Evolutionary conservation across 2,113 vertebrate species (phyloP).

Genomic region (Pygathrix nemaeus): DNA sequence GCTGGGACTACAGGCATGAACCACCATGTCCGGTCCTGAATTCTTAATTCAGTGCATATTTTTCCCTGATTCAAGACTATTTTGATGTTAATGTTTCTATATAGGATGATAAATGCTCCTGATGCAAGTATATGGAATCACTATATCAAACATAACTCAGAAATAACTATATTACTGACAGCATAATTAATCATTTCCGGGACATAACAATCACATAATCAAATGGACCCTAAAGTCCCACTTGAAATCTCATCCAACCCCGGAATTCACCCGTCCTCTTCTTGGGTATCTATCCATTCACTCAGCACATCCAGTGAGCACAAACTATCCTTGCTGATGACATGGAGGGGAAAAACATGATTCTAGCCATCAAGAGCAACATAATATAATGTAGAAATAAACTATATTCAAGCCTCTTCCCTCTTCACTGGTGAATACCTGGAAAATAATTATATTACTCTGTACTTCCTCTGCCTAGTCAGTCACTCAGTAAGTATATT

Average conservation of each 20-base stretch:
- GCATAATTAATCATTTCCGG: rapidly evolving
- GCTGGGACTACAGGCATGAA: no score
- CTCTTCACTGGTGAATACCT: not conserved
- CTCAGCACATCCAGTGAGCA: not conserved
- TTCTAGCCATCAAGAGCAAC: not conserved
- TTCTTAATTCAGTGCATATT: conserved; percentile 74
- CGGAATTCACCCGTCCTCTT: not conserved
- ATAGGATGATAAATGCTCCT: conserved; percentile 45
- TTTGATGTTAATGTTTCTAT: conserved; percentile 71
- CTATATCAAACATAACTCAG: conserved; percentile 40
- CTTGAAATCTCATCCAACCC: not conserved
- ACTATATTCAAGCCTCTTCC: not conserved
- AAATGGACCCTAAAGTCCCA: not conserved
- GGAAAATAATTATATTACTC: not conserved
- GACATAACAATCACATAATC: not conserved
- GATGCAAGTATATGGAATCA: conserved; percentile 53
- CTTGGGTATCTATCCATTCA: not conserved
- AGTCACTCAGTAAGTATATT: not conserved
- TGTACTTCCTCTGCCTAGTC: not conserved
- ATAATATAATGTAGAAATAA: not conserved
- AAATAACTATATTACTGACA: not conserved
- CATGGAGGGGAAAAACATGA: not conserved
- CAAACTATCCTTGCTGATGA: not conserved
- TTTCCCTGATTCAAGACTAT: conserved; percentile 72
- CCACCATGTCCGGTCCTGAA: not conserved